These are phyloP conservation scores for Heliconius ethilla DNA, from an alignment of 2,888 invertebrate species.

Conservation along the genomic window DNA sequence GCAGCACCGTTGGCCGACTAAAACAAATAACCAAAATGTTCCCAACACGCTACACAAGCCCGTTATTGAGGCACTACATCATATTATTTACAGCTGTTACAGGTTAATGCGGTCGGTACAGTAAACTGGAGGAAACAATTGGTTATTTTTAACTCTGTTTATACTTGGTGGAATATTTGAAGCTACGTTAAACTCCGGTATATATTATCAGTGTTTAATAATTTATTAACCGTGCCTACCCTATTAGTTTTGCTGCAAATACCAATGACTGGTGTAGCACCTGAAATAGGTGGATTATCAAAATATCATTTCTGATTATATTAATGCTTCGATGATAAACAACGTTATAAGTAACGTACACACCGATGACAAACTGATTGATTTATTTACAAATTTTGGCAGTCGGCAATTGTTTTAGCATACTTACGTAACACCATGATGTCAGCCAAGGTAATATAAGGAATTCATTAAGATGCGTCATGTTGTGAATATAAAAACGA, in stretches of 20 bases:
- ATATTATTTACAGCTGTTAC: conserved; percentile 76
- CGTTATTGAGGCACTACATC: conserved; percentile 77
- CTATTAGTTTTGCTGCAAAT: conserved; percentile 15
- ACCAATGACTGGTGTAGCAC: neutral
- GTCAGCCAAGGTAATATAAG: conserved; percentile 62
- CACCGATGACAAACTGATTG: conserved; percentile 60
- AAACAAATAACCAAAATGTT: conserved; percentile 78
- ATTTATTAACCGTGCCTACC: conserved; percentile 29
- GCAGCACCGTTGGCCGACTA: conserved; percentile 59
- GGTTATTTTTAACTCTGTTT: conserved; percentile 67
- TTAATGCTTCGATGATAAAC: conserved; percentile 47
- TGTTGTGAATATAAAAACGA: conserved; percentile 50
- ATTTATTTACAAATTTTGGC: conserved; percentile 62
- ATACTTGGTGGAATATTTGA: conserved; percentile 54
- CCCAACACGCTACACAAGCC: conserved; percentile 65
- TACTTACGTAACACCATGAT: conserved; percentile 62
- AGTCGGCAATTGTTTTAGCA: conserved; percentile 61
- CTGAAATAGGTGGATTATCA: conserved; percentile 21
- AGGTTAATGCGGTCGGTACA: conserved; percentile 69
- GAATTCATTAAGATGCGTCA: conserved; percentile 60
- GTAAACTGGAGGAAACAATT: conserved; percentile 72
- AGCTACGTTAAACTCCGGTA: conserved; percentile 46
- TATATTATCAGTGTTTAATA: conserved; percentile 38
- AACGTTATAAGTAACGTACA: conserved; percentile 47
- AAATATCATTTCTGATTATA: conserved; percentile 39